phyloP scores from a whole-genome alignment of 2,888 invertebrate species.

The Cryptocephalus primarius region DNA sequence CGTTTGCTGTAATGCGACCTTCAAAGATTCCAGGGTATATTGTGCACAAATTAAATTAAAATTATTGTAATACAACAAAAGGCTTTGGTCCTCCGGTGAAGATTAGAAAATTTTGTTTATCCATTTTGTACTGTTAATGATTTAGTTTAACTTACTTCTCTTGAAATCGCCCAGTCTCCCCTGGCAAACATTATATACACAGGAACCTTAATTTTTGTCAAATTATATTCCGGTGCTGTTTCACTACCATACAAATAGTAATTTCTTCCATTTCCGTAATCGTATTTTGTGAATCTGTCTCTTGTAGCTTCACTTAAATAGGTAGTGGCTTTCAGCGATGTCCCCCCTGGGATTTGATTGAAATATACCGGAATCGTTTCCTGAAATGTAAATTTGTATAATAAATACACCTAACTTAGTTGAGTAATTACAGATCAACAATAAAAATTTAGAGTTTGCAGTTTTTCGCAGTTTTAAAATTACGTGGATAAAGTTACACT shows the following conservation, averaged over 20 bases:
- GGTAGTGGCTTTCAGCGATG: slow-evolving; percentile 26
- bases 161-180: slow-evolving; percentile 50
- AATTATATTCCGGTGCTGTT: slow-evolving; percentile 46
- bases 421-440: not conserved
- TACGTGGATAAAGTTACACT: not conserved
- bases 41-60: too few species aligned
- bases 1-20: too few species aligned
- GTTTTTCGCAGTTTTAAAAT: not conserved
- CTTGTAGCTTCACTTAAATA: slow-evolving; percentile 26
- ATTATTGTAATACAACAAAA: too few species aligned
- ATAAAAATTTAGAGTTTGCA: too few species aligned
- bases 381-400: slow-evolving; percentile 16
- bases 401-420: too few species aligned
- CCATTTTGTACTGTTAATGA: not conserved
- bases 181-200: slow-evolving; percentile 49
- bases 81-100: too few species aligned
- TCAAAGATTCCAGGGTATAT: too few species aligned
- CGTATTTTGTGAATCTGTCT: slow-evolving; percentile 44
- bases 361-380: slow-evolving; percentile 31
- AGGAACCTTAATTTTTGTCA: slow-evolving; percentile 48
- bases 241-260: slow-evolving; percentile 39
- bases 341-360: slow-evolving; percentile 30
- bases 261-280: slow-evolving; percentile 42
- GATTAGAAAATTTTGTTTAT: too few species aligned
- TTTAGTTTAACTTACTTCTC: slow-evolving; percentile 35